phyloP scores from a whole-genome alignment of 92 coral and sea anemone genomes.

The Anthopleura xanthogrammica region DNA sequence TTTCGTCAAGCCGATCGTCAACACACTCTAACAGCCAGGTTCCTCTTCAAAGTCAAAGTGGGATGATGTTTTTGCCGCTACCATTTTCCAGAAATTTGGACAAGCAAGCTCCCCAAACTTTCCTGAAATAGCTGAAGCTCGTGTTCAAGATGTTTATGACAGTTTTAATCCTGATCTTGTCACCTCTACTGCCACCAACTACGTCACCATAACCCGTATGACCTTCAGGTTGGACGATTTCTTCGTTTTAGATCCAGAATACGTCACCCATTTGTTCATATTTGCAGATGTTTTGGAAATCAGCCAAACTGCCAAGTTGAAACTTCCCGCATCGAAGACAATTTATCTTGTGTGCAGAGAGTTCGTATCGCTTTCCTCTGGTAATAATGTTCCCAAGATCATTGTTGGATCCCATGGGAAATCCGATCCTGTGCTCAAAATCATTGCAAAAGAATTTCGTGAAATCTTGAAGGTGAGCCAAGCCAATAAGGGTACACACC shows the following conservation, averaged over 20 bases:
- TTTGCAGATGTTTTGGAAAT: slow-evolving; percentile 45
- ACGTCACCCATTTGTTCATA: slow-evolving; percentile 42
- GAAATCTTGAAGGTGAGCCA: slow-evolving; percentile 44
- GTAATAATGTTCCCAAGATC: slow-evolving; percentile 32
- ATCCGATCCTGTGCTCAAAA: slow-evolving; percentile 34
- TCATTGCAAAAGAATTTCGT: slow-evolving; percentile 34
- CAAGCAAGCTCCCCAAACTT: slow-evolving; percentile 34
- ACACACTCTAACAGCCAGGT: slow-evolving; percentile 7
- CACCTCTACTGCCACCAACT: slow-evolving; percentile 44
- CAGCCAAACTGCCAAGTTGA: slow-evolving; percentile 25
- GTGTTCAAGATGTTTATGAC: slow-evolving; percentile 18
- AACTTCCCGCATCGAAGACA: slow-evolving; percentile 23
- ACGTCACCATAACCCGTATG: slow-evolving; percentile 42
- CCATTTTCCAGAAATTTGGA: slow-evolving; percentile 38
- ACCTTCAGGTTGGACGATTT: slow-evolving; percentile 31
- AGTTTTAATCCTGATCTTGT: slow-evolving; percentile 48
- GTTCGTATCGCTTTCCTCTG: slow-evolving; percentile 33
- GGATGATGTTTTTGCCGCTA: slow-evolving; percentile 22
- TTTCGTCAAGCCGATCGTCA: slow-evolving; percentile 33
- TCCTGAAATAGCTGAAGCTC: not conserved
- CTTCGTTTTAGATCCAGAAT: slow-evolving; percentile 33
- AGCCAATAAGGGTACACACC: slow-evolving; percentile 30
- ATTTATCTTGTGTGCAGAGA: slow-evolving; percentile 32
- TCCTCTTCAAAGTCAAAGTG: slow-evolving; percentile 22
- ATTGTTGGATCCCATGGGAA: slow-evolving; percentile 33